phyloP scores from a whole-genome alignment of 2,888 invertebrate species.

The Sericinus montela region DNA sequence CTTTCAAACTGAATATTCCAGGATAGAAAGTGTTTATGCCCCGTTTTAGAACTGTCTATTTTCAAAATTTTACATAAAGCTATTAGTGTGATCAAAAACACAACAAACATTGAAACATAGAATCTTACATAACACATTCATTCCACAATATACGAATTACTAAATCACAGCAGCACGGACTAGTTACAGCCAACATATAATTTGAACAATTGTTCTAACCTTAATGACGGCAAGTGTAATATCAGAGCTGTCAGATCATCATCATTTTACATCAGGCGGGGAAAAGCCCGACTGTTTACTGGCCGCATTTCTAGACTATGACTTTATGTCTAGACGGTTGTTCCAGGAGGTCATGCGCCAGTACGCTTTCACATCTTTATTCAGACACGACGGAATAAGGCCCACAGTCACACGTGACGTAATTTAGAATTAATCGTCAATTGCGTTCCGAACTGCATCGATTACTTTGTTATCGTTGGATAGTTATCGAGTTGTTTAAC shows the following conservation, averaged over 20 bases:
- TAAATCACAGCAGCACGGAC: background rate
- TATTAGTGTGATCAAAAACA: too few species aligned
- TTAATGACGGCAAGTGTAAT: slow-evolving; percentile 36
- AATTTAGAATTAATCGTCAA: slow-evolving; percentile 49
- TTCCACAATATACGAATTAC: too few species aligned
- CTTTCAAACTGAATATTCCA: too few species aligned
- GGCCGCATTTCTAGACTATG: slow-evolving; percentile 65
- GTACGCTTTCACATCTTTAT: slow-evolving; percentile 61
- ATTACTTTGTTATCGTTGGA: slow-evolving; percentile 25
- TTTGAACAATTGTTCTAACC: slow-evolving; percentile 18
- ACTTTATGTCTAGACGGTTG: slow-evolving; percentile 71
- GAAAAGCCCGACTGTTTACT: slow-evolving; percentile 60
- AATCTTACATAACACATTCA: too few species aligned
- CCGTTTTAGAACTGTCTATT: too few species aligned
- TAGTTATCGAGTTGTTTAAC: too few species aligned
- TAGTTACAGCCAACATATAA: background rate
- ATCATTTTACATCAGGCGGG: slow-evolving; percentile 41
- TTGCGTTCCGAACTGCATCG: slow-evolving; percentile 39
- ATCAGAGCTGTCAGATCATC: slow-evolving; percentile 31
- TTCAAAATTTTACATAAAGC: too few species aligned
- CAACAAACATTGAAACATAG: too few species aligned
- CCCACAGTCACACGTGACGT: slow-evolving; percentile 53
- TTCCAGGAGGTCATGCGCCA: slow-evolving; percentile 63
- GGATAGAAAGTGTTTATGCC: too few species aligned
- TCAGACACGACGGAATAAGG: slow-evolving; percentile 46